Conservation (phyloP, 1,140 invertebrate species). For the Lucilia cuprina region DNA sequence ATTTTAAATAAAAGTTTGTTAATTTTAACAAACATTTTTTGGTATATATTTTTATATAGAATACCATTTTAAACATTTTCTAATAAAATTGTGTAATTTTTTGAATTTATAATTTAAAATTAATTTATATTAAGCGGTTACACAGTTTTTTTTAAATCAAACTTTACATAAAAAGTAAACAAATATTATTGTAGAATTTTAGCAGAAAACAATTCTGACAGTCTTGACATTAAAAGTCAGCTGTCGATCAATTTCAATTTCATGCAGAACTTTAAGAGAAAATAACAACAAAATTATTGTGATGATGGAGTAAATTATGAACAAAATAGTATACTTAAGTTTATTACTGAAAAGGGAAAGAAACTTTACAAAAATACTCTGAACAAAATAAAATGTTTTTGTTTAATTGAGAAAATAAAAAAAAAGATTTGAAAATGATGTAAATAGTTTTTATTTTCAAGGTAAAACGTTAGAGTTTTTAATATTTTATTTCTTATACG, state of each 20-base stretch:
- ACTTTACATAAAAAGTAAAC: background rate
- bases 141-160: background rate
- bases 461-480: too few species aligned
- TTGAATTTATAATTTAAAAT: background rate
- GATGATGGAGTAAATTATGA: background rate
- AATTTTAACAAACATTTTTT: too few species aligned
- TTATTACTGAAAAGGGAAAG: background rate
- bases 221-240: constrained; percentile 38
- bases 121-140: background rate
- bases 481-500: too few species aligned
- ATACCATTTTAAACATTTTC: background rate
- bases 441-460: too few species aligned
- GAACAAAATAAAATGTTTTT: too few species aligned
- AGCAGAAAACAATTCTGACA: constrained; percentile 19
- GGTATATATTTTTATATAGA: too few species aligned
- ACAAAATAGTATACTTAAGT: background rate
- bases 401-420: too few species aligned
- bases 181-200: background rate
- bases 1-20: too few species aligned
- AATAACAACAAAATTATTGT: background rate
- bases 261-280: background rate
- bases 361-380: background rate
- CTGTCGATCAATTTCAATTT: constrained; percentile 40
- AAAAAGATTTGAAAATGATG: too few species aligned
- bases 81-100: background rate